A percentile compares a stretch with the other conserved stretches of the same genome.
Conservation (phyloP, 2,797 vertebrate genomes). For the Otolemur crassicaudatus region DNA sequence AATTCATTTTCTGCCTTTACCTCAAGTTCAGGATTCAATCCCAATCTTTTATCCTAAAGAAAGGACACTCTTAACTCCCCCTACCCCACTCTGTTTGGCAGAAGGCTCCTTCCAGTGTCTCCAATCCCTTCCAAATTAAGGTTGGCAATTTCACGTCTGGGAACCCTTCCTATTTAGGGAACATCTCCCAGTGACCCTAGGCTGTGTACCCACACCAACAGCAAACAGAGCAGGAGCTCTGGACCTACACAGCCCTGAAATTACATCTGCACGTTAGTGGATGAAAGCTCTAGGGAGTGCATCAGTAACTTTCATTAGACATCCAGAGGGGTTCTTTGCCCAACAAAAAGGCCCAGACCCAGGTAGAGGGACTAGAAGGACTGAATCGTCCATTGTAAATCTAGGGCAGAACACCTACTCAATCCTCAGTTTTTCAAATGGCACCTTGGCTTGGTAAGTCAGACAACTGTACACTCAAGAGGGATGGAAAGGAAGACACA, state of each 20-base stretch:
- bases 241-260: neutral
- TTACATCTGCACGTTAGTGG: neutral
- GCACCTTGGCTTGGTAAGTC: neutral
- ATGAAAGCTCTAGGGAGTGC: neutral
- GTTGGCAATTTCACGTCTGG: neutral
- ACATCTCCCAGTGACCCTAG: neutral
- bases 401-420: neutral
- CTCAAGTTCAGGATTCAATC: neutral
- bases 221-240: neutral
- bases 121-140: neutral
- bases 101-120: neutral
- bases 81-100: neutral
- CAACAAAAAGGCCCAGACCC: neutral
- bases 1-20: slow-evolving; percentile 27
- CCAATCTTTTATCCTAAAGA: slow-evolving; percentile 33
- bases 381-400: neutral
- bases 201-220: neutral
- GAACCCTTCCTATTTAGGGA: neutral
- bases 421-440: neutral
- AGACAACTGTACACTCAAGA: neutral
- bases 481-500: neutral
- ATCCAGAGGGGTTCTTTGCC: neutral
- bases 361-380: neutral
- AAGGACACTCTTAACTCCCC: neutral
- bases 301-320: neutral